A percentile compares a stretch with the other conserved stretches of the same genome.
Conservation (phyloP, 1,140 invertebrate genomes). For the Neuroterus valhalla region DNA sequence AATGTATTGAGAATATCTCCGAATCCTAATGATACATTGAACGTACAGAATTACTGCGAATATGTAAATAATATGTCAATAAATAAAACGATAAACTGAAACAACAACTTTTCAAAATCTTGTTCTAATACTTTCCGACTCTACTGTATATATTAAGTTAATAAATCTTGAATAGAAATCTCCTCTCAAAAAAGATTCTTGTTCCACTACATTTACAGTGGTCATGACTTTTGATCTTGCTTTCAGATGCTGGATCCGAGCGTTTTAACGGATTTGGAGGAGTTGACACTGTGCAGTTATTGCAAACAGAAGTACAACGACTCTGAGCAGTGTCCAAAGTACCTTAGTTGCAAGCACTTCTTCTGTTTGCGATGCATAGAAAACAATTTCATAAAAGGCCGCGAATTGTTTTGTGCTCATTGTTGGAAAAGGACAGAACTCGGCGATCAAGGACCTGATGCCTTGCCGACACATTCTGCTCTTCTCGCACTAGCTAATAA, state of each 20-base stretch:
- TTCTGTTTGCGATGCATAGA: constrained; percentile 85
- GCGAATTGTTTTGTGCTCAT: constrained; percentile 81
- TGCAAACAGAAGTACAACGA: constrained; percentile 84
- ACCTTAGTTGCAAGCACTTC: constrained; percentile 84
- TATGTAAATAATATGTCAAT: no score
- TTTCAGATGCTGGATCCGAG: constrained; percentile 74
- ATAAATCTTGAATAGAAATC: no score
- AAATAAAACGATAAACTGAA: no score
- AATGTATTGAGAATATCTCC: no score
- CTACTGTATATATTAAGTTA: no score
- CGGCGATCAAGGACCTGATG: constrained; percentile 78
- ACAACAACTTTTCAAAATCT: no score
- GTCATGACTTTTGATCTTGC: not conserved
- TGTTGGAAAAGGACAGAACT: constrained; percentile 82
- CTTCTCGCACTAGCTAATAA: constrained; percentile 80
- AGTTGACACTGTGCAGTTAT: constrained; percentile 81
- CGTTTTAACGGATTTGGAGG: constrained; percentile 80
- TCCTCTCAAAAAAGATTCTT: not conserved
- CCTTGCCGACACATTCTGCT: constrained; percentile 80
- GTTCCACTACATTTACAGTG: not conserved
- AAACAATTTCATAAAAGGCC: constrained; percentile 78
- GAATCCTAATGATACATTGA: no score
- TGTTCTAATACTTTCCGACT: no score
- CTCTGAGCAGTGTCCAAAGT: constrained; percentile 81
- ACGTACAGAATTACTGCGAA: no score